Conservation (phyloP, 1,140 invertebrate genomes). For the Sitobion miscanthi region DNA sequence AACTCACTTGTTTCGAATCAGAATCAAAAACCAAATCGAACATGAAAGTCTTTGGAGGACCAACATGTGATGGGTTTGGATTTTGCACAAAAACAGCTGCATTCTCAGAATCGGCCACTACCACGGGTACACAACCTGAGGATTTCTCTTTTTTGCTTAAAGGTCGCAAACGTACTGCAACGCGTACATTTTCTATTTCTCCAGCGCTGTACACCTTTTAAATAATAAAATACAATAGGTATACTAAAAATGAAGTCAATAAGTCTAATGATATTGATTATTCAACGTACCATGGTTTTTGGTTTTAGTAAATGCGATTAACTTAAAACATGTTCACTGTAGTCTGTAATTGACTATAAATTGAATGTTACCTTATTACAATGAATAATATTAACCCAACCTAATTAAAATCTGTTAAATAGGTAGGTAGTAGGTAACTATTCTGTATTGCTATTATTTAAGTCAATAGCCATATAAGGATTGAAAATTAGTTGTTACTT, state of each 20-base stretch:
- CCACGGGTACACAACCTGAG: slow-evolving; percentile 73
- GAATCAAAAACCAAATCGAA: slow-evolving; percentile 94
- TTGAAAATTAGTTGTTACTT: no score
- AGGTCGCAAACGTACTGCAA: slow-evolving; percentile 88
- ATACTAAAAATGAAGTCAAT: background rate
- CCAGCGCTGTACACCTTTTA: slow-evolving; percentile 48
- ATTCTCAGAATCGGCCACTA: slow-evolving; percentile 70
- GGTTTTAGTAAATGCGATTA: background rate
- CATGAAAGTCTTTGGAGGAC: slow-evolving; percentile 81
- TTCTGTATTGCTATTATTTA: no score
- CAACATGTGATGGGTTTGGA: slow-evolving; percentile 66
- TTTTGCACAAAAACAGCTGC: slow-evolving; percentile 74
- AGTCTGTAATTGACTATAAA: background rate
- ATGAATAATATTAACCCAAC: background rate
- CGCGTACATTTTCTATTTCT: slow-evolving; percentile 64
- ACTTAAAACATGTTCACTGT: background rate
- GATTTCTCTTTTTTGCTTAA: slow-evolving; percentile 81
- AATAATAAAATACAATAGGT: background rate
- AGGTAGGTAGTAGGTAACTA: no score
- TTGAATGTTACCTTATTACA: background rate
- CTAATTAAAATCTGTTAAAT: background rate
- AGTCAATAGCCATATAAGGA: no score
- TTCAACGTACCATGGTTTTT: background rate
- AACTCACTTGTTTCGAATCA: slow-evolving; percentile 76
- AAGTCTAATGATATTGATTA: background rate